Base-by-base conservation (phyloP, 2,113 vertebrate genomes). In the Lota lota region DNA sequence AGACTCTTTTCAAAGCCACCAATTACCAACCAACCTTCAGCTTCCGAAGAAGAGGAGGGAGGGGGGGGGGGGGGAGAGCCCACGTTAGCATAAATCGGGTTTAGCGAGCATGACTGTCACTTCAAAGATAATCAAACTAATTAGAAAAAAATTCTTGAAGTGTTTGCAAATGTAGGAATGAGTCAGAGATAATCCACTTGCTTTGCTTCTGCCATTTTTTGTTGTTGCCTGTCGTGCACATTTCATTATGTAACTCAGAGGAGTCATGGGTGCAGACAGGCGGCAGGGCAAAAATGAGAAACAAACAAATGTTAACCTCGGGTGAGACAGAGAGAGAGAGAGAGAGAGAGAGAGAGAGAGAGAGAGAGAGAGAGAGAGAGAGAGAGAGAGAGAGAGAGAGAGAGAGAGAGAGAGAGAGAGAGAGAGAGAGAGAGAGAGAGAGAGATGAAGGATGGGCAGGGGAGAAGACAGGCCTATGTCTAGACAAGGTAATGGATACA, bases 41-140 rank as follows among this genome's bases (percentile, higher is more conserved):
- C 51, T 80, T 75, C 58, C 53, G 8, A 54, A 21, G 64, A 62
- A 63, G 69, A 68, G 79, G 74, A 77, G 64, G 21, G 61, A 6
- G 7, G 28, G 28, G 7, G 28, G 28, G 7, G 28, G 28, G 28
- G 7, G 28, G 28, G 7, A 33, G 28, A 33, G 28, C 1, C 16
- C 33, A 54, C 40, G 84, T 87, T 84, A 79, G 76, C 86, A 87
- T 89, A 87, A 86, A 82, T 68, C 58, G 12, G 78, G 80, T 87
- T 89, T 86, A 86, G 63, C 78, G 69, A 82, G 83, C 85, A 79
- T 77, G 76, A 83, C 83, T 87, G 83, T 84, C 81, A 84, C 77
- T 85, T 83, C 83, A 87, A 81, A 87, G 79, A 89, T 83, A 88
- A 88, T 88, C 76, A 87, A 79, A 84, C 66, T 77, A 84, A 85